A percentile compares a stretch with the other conserved stretches of the same genome.
phyloP scores from a whole-genome alignment of 2,113 vertebrate genomes.

The Regulus satrapa region DNA sequence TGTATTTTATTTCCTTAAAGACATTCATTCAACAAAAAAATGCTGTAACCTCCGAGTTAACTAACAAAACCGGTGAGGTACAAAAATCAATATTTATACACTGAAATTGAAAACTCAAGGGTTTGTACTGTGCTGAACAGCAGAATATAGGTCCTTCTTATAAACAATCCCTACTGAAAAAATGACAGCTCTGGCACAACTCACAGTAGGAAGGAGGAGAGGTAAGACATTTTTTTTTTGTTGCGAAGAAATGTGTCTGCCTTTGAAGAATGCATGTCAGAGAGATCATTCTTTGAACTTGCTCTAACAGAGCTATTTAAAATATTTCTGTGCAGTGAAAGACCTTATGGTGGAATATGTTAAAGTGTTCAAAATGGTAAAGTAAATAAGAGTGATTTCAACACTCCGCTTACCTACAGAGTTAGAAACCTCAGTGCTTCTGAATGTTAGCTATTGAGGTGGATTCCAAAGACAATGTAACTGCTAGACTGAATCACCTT shows the following conservation, averaged over 20 bases:
- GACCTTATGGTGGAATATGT: background rate
- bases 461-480: background rate
- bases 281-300: conserved; percentile 18
- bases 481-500: background rate
- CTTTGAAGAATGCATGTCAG: conserved; percentile 41
- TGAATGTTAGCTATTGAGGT: background rate
- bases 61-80: background rate
- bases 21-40: background rate
- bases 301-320: background rate
- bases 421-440: background rate
- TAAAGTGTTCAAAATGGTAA: background rate
- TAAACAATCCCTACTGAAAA: conserved; percentile 11
- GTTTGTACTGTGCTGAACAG: background rate
- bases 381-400: background rate
- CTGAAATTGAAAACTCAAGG: background rate
- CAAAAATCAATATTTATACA: conserved; percentile 41
- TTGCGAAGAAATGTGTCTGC: background rate
- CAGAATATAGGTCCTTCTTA: background rate
- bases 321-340: background rate
- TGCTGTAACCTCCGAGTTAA: background rate
- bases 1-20: background rate
- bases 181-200: background rate
- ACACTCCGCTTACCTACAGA: no score
- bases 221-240: background rate
- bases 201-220: conserved; percentile 7